Evolutionary conservation across 2,797 vertebrate genomes (phyloP).

Genomic region (Malurus leucopterus): DNA sequence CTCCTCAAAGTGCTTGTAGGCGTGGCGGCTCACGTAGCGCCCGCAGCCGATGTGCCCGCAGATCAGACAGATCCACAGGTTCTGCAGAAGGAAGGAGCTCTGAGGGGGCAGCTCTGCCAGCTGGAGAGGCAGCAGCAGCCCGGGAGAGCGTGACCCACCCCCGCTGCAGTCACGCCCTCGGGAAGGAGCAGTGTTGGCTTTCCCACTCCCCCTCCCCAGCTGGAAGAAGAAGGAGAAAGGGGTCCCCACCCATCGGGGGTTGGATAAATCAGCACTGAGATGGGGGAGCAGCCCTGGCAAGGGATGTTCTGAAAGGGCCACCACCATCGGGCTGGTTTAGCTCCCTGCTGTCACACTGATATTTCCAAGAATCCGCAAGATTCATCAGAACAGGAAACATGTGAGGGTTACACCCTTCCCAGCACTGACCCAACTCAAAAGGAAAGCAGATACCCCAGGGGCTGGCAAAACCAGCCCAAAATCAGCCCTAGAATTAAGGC

Average conservation of each 20-base stretch:
- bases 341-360: neutral
- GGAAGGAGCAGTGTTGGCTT: accelerated
- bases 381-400: neutral
- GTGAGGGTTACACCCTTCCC: neutral
- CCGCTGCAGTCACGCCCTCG: neutral
- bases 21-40: slow-evolving; percentile 93
- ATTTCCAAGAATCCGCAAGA: neutral
- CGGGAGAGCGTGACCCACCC: accelerated
- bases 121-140: neutral
- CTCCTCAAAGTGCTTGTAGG: slow-evolving; percentile 97
- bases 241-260: neutral
- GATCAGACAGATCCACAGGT: slow-evolving; percentile 97
- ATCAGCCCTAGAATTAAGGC: neutral
- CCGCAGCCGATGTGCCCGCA: slow-evolving; percentile 97
- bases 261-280: neutral
- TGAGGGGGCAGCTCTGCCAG: neutral
- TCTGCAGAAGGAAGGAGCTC: slow-evolving; percentile 70
- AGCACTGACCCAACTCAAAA: neutral
- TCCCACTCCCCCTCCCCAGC: neutral
- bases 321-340: neutral
- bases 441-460: neutral
- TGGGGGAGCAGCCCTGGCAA: neutral
- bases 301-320: neutral
- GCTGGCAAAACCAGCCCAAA: neutral
- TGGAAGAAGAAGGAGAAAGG: neutral